Conservation (phyloP, 2,797 vertebrate genomes). For the Buceros bicornis region DNA sequence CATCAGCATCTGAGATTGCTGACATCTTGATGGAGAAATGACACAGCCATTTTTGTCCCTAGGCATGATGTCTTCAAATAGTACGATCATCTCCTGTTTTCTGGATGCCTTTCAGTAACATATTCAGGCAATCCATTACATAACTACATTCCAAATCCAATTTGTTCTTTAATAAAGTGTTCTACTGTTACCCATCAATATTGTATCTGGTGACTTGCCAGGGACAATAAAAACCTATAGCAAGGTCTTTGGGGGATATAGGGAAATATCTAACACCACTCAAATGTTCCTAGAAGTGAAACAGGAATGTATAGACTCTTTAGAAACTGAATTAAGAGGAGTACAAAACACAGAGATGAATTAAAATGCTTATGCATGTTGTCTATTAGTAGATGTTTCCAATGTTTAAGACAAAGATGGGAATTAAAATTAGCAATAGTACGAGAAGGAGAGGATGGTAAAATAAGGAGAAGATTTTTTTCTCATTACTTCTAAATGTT, state of each 20-base stretch:
- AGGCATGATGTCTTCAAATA: neutral
- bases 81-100: neutral
- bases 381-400: neutral
- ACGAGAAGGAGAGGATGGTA: neutral
- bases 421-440: neutral
- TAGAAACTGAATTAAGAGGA: neutral
- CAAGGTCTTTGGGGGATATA: neutral
- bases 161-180: constrained; percentile 6
- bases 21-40: neutral
- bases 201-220: neutral
- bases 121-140: neutral
- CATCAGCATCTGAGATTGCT: neutral
- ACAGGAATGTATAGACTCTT: neutral
- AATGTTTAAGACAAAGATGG: neutral
- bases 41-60: neutral
- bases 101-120: neutral
- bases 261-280: neutral
- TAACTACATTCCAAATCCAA: neutral
- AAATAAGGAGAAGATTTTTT: neutral
- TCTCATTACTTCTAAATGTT: neutral
- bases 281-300: neutral
- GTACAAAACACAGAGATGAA: neutral
- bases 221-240: neutral
- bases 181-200: neutral
- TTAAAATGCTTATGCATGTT: neutral